Base-by-base conservation (phyloP, 2,797 vertebrate genomes). In the Pantherophis vulpinus region DNA sequence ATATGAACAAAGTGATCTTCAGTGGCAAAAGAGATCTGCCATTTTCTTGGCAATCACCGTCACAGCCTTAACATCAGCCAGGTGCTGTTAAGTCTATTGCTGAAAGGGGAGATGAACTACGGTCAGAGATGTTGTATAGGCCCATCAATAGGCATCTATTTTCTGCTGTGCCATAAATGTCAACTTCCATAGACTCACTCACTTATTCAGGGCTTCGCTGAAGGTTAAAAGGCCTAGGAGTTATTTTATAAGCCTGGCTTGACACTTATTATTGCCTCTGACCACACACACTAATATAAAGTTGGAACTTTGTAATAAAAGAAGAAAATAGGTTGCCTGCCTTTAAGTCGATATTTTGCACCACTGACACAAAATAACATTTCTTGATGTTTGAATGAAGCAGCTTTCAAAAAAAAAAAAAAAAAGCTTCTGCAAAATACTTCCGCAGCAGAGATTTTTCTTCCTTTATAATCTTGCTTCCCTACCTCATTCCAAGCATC, bases 71-170 rank as follows among this genome's bases (percentile, higher is more conserved):
- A 98, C 98, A 98, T 97, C 97, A 97, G 97, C 97, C 97, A 94
- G 96, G 94, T 96, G 96, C 98, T 96, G 98, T 98, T 98, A 98
- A 98, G 98, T 98, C 97, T 96, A 88, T 96, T 97, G 96, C 98
- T 98, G 98, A 98, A 98, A 98, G 95, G 96, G 95, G 97, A 96
- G 97, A 96, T 98, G 98, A 98, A 98, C 98, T 98, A 97, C 94
- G 96, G 98, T 98, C 98, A 98, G 97, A 97, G 98, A 98, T 98
- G 32, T 74, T 18, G 70, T 74, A 98, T 96, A 97, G 97, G 97
- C 97, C 97, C 98, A 97, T 97, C 98, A 98, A 97, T 97, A 97
- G 97, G 98, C 98, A 98, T 98, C 98, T 97, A 98, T 98, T 98
- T 98, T 97, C 96, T 97, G 97, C 97, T 97, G 95, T 94, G 93